Conservation (phyloP, 2,797 vertebrate genomes). For the Naso thynnoides region DNA sequence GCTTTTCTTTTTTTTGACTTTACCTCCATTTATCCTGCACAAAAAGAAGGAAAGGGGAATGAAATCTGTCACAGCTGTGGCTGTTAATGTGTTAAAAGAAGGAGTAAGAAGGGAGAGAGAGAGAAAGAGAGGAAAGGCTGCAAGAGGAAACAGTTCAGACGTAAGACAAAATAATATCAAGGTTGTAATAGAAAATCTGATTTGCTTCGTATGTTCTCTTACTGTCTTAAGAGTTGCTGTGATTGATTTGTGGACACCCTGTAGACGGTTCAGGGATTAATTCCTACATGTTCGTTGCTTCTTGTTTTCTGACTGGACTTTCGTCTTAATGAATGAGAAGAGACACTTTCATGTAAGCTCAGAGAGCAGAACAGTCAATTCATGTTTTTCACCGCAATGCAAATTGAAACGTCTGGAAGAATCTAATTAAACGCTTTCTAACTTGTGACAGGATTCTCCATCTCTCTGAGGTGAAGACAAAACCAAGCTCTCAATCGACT, state of each 20-base stretch:
- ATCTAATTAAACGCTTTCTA: not conserved
- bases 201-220: not conserved
- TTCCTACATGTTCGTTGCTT: not conserved
- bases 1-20: conserved; percentile 10
- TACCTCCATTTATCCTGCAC: conserved; percentile 4
- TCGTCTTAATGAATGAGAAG: not conserved
- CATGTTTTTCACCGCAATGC: not conserved
- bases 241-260: conserved; percentile 18
- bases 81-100: conserved; percentile 15
- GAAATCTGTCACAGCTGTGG: conserved; percentile 24
- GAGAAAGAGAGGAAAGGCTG: not conserved
- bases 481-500: no score
- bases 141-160: not conserved
- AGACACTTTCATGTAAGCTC: not conserved
- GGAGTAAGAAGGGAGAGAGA: not conserved
- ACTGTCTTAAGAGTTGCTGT: not conserved
- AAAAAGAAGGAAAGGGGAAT: not conserved
- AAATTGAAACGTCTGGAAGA: not conserved
- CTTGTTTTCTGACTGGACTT: not conserved
- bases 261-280: not conserved
- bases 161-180: not conserved
- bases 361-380: conserved; percentile 16
- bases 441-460: no score
- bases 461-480: no score
- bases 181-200: not conserved